A percentile compares a stretch with the other conserved stretches of the same genome.
These are phyloP conservation scores for Theodoxus fluviatilis DNA, from an alignment of 2,888 invertebrate genomes.

Conservation along the genomic window DNA sequence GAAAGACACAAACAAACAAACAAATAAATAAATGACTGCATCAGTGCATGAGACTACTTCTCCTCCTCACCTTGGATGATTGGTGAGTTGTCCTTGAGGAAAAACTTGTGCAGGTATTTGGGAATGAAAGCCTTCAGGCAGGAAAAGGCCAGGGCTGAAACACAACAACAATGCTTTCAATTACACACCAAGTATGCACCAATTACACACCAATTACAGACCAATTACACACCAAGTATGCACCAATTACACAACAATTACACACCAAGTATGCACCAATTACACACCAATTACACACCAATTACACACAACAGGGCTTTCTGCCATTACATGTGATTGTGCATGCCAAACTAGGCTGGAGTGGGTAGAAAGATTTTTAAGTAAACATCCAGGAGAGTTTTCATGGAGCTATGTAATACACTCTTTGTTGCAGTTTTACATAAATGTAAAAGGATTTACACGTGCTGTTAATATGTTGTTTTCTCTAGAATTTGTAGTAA, in stretches of 20 bases:
- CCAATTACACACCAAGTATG: not conserved
- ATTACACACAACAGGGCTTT: not conserved
- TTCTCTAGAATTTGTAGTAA: too few relatives aligned
- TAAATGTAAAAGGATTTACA: too few relatives aligned
- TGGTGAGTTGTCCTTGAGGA: conserved; percentile 93
- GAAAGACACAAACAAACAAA: too few relatives aligned
- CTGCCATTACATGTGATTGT: too few relatives aligned
- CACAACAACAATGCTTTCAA: conserved; percentile 32
- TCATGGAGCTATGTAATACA: too few relatives aligned
- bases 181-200: not conserved
- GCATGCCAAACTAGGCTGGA: too few relatives aligned
- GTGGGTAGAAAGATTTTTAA: too few relatives aligned
- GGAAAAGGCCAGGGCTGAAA: conserved; percentile 89
- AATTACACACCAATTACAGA: not conserved
- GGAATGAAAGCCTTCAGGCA: conserved; percentile 95
- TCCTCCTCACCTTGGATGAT: conserved; percentile 81
- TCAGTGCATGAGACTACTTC: too few relatives aligned
- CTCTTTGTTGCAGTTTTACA: too few relatives aligned
- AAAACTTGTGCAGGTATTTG: conserved; percentile 95
- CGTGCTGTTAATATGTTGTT: too few relatives aligned
- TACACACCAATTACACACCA: not conserved
- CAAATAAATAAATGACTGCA: too few relatives aligned
- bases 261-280: not conserved
- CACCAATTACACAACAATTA: not conserved
- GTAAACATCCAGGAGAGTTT: too few relatives aligned